phyloP scores from a whole-genome alignment of 2,888 invertebrate species.

The Anticlea derivata region DNA sequence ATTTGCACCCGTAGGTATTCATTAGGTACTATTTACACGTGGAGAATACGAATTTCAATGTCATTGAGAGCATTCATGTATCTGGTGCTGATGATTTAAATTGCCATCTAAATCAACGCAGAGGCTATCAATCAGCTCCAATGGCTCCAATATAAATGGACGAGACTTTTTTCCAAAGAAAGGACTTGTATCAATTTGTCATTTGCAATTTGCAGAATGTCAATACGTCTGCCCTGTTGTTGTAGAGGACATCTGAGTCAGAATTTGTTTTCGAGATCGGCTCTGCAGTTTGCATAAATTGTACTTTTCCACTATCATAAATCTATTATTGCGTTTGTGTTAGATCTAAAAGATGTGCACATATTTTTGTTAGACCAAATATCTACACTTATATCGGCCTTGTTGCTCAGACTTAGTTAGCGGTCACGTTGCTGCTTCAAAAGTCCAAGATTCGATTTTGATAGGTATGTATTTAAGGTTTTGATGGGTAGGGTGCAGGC shows the following conservation, averaged over 20 bases:
- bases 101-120: conserved; percentile 46
- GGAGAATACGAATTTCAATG: conserved; percentile 3
- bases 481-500: too few relatives aligned
- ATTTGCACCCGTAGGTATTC: background rate
- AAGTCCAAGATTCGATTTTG: too few relatives aligned
- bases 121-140: conserved; percentile 52
- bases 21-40: background rate
- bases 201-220: conserved; percentile 80
- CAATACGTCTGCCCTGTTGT: conserved; percentile 60
- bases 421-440: too few relatives aligned
- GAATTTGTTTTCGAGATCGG: conserved; percentile 17
- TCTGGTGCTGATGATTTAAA: conserved; percentile 31
- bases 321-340: conserved; percentile 2
- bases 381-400: too few relatives aligned
- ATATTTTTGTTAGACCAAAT: conserved; percentile 2
- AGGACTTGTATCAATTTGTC: conserved; percentile 75
- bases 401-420: background rate
- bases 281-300: conserved; percentile 10
- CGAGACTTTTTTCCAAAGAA: conserved; percentile 52
- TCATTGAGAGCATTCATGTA: conserved; percentile 12
- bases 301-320: conserved; percentile 14
- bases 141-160: conserved; percentile 49
- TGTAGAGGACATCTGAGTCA: conserved; percentile 24
- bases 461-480: too few relatives aligned
- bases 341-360: conserved; percentile 4